phyloP scores from a whole-genome alignment of 2,888 invertebrate species.

The Julus scandinavius region DNA sequence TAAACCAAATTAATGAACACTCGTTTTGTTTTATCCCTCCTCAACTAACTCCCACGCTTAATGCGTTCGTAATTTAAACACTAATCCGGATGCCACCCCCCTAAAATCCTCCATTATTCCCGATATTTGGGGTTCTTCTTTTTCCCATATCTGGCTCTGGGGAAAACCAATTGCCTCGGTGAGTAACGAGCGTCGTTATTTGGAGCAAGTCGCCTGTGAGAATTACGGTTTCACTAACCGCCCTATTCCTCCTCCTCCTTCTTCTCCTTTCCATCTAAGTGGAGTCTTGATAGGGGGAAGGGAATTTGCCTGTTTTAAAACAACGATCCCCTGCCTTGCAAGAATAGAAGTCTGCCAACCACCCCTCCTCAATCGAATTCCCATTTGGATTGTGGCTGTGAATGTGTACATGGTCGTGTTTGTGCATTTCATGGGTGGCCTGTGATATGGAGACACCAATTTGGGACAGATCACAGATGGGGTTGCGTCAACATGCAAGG shows the following conservation, averaged over 20 bases:
- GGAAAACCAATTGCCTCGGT: not conserved
- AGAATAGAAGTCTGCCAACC: no score
- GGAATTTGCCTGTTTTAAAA: not conserved
- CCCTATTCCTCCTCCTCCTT: not conserved
- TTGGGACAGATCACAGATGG: no score
- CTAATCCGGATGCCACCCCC: not conserved
- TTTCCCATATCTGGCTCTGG: not conserved
- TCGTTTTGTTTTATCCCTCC: not conserved
- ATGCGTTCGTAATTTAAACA: slow-evolving; percentile 11
- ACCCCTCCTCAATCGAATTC: not conserved
- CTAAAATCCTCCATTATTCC: not conserved
- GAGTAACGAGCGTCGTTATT: slow-evolving; percentile 18
- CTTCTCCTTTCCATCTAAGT: not conserved
- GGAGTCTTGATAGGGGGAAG: not conserved
- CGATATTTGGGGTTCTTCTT: not conserved
- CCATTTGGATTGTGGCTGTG: not conserved
- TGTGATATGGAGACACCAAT: no score
- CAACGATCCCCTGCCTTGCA: no score
- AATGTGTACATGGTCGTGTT: not conserved
- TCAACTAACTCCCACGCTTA: not conserved
- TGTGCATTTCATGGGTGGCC: no score
- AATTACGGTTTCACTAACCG: not conserved
- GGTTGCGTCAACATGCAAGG: no score
- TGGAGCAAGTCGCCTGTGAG: not conserved
- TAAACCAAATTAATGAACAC: not conserved